phyloP scores from a whole-genome alignment of 2,888 invertebrate species.

The Philonicus albiceps region DNA sequence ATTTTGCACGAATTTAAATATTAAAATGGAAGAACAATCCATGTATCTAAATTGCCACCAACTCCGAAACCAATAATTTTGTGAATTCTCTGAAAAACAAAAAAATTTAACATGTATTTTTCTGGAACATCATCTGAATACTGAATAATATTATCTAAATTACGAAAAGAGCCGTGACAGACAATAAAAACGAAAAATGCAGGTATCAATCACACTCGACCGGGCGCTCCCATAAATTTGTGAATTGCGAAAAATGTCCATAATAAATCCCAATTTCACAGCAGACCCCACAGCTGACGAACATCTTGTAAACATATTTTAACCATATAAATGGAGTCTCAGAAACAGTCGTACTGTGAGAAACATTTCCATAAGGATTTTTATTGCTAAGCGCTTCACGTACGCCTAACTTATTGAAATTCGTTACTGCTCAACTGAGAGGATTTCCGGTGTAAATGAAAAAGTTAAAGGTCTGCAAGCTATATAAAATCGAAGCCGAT shows the following conservation, averaged over 20 bases:
- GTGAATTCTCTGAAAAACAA: neutral
- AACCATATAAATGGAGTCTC: neutral
- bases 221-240: neutral
- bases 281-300: neutral
- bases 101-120: neutral
- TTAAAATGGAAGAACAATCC: neutral
- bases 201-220: neutral
- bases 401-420: conserved; percentile 11
- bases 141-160: neutral
- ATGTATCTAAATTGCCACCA: neutral
- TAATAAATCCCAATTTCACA: neutral
- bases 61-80: neutral
- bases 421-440: neutral
- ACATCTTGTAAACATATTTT: conserved; percentile 25
- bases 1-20: too few species aligned
- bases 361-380: neutral
- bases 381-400: conserved; percentile 11
- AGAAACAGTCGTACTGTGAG: neutral
- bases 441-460: conserved; percentile 30
- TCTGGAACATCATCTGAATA: neutral
- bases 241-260: neutral
- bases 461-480: neutral
- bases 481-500: conserved; percentile 20
- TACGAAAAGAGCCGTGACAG: neutral
- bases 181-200: neutral